phyloP scores from a whole-genome alignment of 2,797 vertebrate species.

The Sebastes umbrosus region DNA sequence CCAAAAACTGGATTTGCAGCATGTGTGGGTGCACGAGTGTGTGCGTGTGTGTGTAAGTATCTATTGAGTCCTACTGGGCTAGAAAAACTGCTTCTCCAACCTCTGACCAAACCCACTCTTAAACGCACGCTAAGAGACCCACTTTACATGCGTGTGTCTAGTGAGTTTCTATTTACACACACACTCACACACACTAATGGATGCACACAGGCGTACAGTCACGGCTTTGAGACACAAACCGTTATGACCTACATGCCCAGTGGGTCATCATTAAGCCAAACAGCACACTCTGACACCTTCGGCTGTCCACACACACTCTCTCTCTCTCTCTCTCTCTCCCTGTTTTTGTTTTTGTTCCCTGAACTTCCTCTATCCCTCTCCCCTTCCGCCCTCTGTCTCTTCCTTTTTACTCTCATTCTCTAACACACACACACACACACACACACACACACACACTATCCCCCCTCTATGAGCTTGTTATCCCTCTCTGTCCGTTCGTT shows the following conservation, averaged over 20 bases:
- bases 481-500: slow-evolving; percentile 68
- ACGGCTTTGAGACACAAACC: slow-evolving; percentile 63
- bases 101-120: slow-evolving; percentile 69
- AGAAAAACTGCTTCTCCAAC: slow-evolving; percentile 82
- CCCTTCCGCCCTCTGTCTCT: slow-evolving; percentile 43
- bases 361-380: slow-evolving; percentile 60
- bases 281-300: slow-evolving; percentile 69
- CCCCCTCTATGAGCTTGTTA: slow-evolving; percentile 64
- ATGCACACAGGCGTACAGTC: slow-evolving; percentile 52
- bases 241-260: slow-evolving; percentile 77
- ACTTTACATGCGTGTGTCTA: slow-evolving; percentile 38
- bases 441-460: background rate
- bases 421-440: slow-evolving; percentile 16
- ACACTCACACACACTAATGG: slow-evolving; percentile 38
- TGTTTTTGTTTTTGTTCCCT: slow-evolving; percentile 62
- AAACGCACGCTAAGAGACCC: slow-evolving; percentile 49
- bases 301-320: slow-evolving; percentile 32
- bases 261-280: slow-evolving; percentile 73
- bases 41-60: slow-evolving; percentile 34
- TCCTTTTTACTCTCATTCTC: slow-evolving; percentile 49
- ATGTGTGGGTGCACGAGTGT: slow-evolving; percentile 56
- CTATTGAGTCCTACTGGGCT: slow-evolving; percentile 48
- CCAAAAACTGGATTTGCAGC: slow-evolving; percentile 32
- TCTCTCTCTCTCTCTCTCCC: background rate
- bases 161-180: slow-evolving; percentile 39